Conservation (phyloP, 2,888 invertebrate species). For the Drosophila testacea region DNA sequence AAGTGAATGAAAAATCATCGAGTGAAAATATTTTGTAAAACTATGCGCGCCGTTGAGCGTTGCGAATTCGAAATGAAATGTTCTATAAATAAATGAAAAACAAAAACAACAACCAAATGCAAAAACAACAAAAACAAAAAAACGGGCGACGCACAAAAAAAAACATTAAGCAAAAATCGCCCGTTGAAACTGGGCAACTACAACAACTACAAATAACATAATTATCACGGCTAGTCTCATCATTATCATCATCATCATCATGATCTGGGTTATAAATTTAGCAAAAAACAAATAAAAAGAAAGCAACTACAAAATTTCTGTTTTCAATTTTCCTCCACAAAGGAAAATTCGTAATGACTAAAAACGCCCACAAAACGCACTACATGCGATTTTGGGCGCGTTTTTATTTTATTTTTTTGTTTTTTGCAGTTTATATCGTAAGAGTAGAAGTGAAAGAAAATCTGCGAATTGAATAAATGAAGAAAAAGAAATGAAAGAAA, state of each 20-base stretch:
- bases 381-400: constrained; percentile 33
- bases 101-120: constrained; percentile 50
- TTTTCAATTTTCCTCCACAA: constrained; percentile 14
- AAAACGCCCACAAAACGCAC: constrained; percentile 43
- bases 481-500: constrained; percentile 36
- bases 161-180: constrained; percentile 21
- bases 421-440: constrained; percentile 2
- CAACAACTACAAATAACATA: constrained; percentile 22
- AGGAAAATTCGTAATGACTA: constrained; percentile 20
- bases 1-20: constrained; percentile 57
- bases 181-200: constrained; percentile 43
- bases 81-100: constrained; percentile 75
- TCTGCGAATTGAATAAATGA: constrained; percentile 18
- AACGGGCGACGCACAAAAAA: constrained; percentile 39
- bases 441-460: constrained; percentile 29
- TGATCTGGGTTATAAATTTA: constrained; percentile 67
- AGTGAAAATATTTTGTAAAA: constrained; percentile 59
- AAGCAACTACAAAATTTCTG: constrained; percentile 16
- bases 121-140: constrained; percentile 50
- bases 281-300: constrained; percentile 44
- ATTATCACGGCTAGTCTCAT: constrained; percentile 14
- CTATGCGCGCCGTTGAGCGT: constrained; percentile 67
- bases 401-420: constrained; percentile 10
- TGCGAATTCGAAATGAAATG: constrained; percentile 74
- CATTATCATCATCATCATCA: constrained; percentile 45